Evolutionary conservation across 2,113 vertebrate genomes (phyloP).

Genomic region (Dicaeum eximium): DNA sequence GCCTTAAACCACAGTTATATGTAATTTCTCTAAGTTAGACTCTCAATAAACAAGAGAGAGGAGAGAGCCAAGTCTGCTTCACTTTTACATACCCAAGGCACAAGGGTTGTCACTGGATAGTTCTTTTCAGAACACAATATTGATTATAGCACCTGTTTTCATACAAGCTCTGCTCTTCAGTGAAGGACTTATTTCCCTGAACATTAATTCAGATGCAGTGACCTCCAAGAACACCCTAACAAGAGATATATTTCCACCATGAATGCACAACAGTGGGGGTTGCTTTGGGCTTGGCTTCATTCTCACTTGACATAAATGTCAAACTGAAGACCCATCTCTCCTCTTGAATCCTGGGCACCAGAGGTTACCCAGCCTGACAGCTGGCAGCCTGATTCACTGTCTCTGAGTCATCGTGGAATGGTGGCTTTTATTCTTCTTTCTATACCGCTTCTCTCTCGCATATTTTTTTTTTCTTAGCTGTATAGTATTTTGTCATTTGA

Average conservation of each 20-base stretch:
- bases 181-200: not conserved
- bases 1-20: not conserved
- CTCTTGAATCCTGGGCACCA: not conserved
- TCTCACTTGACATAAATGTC: not conserved
- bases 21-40: not conserved
- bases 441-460: not conserved
- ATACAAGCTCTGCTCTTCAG: not conserved
- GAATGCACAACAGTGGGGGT: not conserved
- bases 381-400: conserved; percentile 1
- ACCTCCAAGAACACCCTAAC: not conserved
- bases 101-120: not conserved
- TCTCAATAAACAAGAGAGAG: not conserved
- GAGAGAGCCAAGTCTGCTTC: not conserved
- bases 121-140: not conserved
- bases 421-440: not conserved
- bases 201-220: not conserved
- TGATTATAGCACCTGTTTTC: not conserved
- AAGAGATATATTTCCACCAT: not conserved
- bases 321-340: not conserved
- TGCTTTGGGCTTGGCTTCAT: not conserved
- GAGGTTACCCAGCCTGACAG: not conserved
- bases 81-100: not conserved
- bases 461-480: not conserved
- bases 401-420: not conserved
- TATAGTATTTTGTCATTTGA: conserved; percentile 45